A percentile compares a stretch with the other conserved stretches of the same genome.
These are phyloP conservation scores for Hyalella azteca DNA, from an alignment of 2,888 invertebrate species.

Conservation along the genomic window DNA sequence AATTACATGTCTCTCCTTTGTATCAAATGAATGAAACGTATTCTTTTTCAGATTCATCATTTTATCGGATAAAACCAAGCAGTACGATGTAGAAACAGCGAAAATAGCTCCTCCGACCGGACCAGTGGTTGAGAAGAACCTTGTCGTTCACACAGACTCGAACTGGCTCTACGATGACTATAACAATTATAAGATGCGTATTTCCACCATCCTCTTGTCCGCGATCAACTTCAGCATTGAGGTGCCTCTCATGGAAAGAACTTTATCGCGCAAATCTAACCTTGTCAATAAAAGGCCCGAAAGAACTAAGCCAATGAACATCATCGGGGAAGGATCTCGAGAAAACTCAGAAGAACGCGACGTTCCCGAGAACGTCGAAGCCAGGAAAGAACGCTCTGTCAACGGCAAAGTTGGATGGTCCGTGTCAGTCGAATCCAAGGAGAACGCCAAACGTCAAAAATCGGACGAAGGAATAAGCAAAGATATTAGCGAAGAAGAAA, in stretches of 20 bases:
- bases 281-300: background rate
- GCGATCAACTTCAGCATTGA: conserved; percentile 56
- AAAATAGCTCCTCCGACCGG: conserved; percentile 17
- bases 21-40: too few relatives aligned
- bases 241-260: conserved; percentile 48
- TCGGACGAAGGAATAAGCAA: conserved; percentile 20
- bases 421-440: background rate
- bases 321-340: conserved; percentile 42
- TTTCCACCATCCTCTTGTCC: conserved; percentile 52
- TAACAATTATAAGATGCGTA: conserved; percentile 46
- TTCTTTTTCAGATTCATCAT: conserved; percentile 47
- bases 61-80: conserved; percentile 42
- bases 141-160: conserved; percentile 53
- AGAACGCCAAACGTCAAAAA: background rate
- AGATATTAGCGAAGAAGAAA: conserved; percentile 5
- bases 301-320: conserved; percentile 44
- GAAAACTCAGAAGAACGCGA: conserved; percentile 4
- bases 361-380: background rate
- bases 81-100: conserved; percentile 50
- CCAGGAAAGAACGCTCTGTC: background rate
- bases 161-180: conserved; percentile 55
- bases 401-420: background rate
- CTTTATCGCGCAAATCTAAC: conserved; percentile 1
- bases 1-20: too few relatives aligned
- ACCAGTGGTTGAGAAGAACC: conserved; percentile 52